Percentiles rank a stretch among this genome's conserved stretches.
Conservation (phyloP, 2,113 vertebrate species). For the Spilogale gracilis region DNA sequence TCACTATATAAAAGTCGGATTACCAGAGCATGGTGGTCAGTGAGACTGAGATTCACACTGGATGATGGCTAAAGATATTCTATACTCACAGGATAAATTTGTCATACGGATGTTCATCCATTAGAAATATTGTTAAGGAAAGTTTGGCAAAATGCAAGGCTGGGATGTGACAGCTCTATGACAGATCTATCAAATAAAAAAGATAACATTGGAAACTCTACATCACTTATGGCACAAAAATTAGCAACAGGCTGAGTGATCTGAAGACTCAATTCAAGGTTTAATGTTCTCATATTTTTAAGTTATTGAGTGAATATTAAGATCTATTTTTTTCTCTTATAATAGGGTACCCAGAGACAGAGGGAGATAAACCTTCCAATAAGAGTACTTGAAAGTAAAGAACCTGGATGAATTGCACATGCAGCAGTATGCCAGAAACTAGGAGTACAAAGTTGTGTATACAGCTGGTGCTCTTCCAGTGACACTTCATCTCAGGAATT, state of each 20-base stretch:
- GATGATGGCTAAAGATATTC: not conserved
- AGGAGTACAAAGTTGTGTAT: not conserved
- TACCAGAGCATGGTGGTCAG: not conserved
- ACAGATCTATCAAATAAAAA: conserved; percentile 66
- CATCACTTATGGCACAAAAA: conserved; percentile 41
- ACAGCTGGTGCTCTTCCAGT: not conserved
- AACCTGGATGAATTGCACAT: not conserved
- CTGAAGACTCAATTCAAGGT: conserved; percentile 1
- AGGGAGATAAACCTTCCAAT: not conserved
- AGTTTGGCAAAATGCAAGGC: conserved; percentile 54
- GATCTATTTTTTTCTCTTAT: conserved; percentile 60
- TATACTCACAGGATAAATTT: not conserved
- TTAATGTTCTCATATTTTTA: conserved; percentile 66
- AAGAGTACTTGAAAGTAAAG: conserved; percentile 54
- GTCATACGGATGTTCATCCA: conserved; percentile 1
- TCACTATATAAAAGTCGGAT: not conserved
- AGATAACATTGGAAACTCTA: conserved; percentile 43
- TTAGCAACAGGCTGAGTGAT: conserved; percentile 34
- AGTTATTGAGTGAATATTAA: conserved; percentile 63
- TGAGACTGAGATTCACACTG: not conserved
- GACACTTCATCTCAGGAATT: not conserved
- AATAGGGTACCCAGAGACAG: conserved; percentile 4
- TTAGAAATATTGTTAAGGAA: conserved; percentile 57
- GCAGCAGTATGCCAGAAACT: not conserved
- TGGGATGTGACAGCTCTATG: conserved; percentile 59